Conservation (phyloP, 2,888 invertebrate species). For the Gasteruption jaculator region DNA sequence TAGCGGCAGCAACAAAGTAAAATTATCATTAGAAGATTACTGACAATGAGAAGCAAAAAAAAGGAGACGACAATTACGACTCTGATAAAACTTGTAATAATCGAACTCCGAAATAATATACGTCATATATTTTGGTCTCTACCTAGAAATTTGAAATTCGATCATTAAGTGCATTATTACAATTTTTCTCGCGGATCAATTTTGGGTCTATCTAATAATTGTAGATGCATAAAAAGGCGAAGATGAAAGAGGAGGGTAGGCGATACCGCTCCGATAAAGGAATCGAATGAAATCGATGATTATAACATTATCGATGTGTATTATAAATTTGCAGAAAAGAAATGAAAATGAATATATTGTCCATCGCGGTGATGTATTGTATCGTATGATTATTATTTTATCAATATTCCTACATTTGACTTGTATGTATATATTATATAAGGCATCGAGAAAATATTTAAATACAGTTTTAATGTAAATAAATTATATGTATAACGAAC, state of each 20-base stretch:
- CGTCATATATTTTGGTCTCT: too few relatives aligned
- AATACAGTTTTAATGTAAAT: constrained; percentile 41
- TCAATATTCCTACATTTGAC: constrained; percentile 19
- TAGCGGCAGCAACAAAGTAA: too few relatives aligned
- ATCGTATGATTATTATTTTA: constrained; percentile 25
- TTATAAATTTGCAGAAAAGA: too few relatives aligned
- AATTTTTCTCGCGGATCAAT: constrained; percentile 21
- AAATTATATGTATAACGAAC: constrained; percentile 39
- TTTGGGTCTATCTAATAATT: constrained; percentile 3
- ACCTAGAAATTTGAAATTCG: too few relatives aligned
- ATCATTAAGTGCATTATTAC: constrained; percentile 25
- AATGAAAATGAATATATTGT: too few relatives aligned
- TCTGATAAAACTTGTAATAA: constrained; percentile 18
- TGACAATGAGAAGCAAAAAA: constrained; percentile 7
- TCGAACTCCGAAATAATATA: constrained; percentile 20
- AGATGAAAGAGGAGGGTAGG: too few relatives aligned
- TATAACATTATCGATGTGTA: too few relatives aligned
- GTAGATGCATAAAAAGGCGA: constrained; percentile 1
- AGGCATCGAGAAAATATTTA: constrained; percentile 37
- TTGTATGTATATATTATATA: constrained; percentile 26
- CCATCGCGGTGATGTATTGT: too few relatives aligned
- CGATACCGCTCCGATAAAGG: too few relatives aligned
- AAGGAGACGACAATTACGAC: constrained; percentile 26
- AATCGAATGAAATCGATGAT: too few relatives aligned
- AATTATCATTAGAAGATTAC: constrained; percentile 16